A percentile compares a stretch with the other conserved stretches of the same genome.
These are phyloP conservation scores for Falco concolor DNA, from an alignment of 2,797 vertebrate species.

Conservation along the genomic window DNA sequence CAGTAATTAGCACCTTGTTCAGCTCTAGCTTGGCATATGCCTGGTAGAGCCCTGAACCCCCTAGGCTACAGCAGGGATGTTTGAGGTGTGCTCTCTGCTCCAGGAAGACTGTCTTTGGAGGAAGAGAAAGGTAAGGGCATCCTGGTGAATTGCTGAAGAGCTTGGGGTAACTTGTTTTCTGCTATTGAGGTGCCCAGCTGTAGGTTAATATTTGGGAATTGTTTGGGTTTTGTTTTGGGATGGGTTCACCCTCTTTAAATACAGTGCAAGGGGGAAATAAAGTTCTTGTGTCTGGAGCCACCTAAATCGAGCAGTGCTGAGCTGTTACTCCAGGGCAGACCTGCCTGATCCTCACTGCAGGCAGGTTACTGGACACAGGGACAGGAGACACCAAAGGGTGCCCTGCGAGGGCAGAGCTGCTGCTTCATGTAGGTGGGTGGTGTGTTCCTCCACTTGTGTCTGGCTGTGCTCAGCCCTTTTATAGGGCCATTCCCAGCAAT, in stretches of 20 bases:
- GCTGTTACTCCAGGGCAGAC: background rate
- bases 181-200: accelerated
- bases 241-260: accelerated
- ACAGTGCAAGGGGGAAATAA: background rate
- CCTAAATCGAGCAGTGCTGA: background rate
- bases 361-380: background rate
- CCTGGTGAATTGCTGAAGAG: background rate
- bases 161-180: background rate
- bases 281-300: background rate
- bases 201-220: background rate
- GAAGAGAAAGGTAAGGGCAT: background rate
- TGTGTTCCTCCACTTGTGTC: background rate
- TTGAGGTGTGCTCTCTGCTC: background rate
- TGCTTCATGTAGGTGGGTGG: background rate
- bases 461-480: background rate
- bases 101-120: accelerated
- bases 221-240: background rate
- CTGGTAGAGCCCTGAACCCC: accelerated
- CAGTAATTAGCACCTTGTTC: accelerated
- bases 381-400: accelerated
- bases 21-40: accelerated
- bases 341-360: background rate
- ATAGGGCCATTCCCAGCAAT: background rate
- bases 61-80: accelerated
- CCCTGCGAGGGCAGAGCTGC: background rate